Evolutionary conservation across 2,888 invertebrate genomes (phyloP).

Genomic region (Drosophila neotestacea): DNA sequence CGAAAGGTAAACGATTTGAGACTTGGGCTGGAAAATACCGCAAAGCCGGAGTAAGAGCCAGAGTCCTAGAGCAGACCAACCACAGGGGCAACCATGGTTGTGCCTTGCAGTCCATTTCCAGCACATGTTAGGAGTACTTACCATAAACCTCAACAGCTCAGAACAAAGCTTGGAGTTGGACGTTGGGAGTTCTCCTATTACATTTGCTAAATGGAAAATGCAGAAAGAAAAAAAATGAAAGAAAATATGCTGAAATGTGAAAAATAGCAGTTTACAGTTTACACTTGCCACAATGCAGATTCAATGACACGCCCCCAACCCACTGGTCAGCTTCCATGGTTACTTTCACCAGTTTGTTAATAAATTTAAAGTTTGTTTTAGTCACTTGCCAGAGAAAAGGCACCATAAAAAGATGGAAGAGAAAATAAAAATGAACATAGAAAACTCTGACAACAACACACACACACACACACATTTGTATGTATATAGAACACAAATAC

Average conservation of each 20-base stretch:
- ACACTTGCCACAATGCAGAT: conserved; percentile 56
- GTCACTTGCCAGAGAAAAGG: conserved; percentile 40
- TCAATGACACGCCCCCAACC: conserved; percentile 39
- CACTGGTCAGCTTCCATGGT: conserved; percentile 46
- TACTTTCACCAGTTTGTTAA: conserved; percentile 68
- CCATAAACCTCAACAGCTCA: conserved; percentile 59
- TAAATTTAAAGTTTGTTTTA: conserved; percentile 77
- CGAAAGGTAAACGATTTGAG: conserved; percentile 70
- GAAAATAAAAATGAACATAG: conserved; percentile 4
- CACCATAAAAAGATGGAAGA: conserved; percentile 7
- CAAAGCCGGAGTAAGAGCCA: not conserved
- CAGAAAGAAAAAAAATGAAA: conserved; percentile 6
- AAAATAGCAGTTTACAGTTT: conserved; percentile 59
- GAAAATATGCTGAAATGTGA: conserved; percentile 62
- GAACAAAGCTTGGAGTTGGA: conserved; percentile 1
- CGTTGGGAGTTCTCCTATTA: conserved; percentile 1
- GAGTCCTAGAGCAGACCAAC: conserved; percentile 36
- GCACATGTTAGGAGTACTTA: conserved; percentile 56
- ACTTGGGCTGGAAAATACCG: conserved; percentile 6
- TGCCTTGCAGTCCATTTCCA: conserved; percentile 28
- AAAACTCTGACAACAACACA: conserved; percentile 29
- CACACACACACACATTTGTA: conserved; percentile 7
- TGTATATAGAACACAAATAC: conserved; percentile 23
- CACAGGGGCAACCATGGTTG: conserved; percentile 28
- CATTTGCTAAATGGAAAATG: conserved; percentile 51